Conservation (phyloP, 2,888 invertebrate genomes). For the Napeogenes inachia region DNA sequence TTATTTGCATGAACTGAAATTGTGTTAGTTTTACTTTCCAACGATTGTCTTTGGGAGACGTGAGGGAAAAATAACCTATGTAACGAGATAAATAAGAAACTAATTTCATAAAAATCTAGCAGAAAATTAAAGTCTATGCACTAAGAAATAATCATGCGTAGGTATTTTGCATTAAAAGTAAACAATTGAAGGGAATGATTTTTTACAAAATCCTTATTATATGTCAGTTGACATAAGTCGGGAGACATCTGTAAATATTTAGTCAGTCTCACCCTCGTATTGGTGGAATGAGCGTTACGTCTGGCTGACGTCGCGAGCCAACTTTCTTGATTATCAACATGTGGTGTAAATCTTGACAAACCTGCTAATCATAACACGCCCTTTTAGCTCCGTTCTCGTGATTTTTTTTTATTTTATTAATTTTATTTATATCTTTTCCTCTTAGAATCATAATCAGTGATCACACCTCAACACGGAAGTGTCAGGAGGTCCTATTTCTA, state of each 20-base stretch:
- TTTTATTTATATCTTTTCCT: too few species aligned
- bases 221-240: neutral
- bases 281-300: conserved; percentile 64
- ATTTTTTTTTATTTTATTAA: neutral
- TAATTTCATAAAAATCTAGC: neutral
- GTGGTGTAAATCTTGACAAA: conserved; percentile 55
- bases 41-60: neutral
- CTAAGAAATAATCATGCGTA: too few species aligned
- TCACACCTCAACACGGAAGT: too few species aligned
- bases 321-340: conserved; percentile 67
- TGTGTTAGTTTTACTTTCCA: neutral
- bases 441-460: too few species aligned
- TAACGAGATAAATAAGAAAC: neutral
- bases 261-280: conserved; percentile 45
- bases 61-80: neutral
- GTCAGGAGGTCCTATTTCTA: too few species aligned
- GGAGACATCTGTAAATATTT: conserved; percentile 19
- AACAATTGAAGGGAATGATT: too few species aligned
- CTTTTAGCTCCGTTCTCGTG: conserved; percentile 17
- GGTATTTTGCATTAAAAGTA: too few species aligned
- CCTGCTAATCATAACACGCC: conserved; percentile 32
- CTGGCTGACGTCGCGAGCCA: conserved; percentile 54
- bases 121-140: neutral
- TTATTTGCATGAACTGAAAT: neutral
- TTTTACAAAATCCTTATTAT: neutral